Evolutionary conservation across 2,888 invertebrate genomes (phyloP).

Genomic region (Ommatoiulus sabulosus): DNA sequence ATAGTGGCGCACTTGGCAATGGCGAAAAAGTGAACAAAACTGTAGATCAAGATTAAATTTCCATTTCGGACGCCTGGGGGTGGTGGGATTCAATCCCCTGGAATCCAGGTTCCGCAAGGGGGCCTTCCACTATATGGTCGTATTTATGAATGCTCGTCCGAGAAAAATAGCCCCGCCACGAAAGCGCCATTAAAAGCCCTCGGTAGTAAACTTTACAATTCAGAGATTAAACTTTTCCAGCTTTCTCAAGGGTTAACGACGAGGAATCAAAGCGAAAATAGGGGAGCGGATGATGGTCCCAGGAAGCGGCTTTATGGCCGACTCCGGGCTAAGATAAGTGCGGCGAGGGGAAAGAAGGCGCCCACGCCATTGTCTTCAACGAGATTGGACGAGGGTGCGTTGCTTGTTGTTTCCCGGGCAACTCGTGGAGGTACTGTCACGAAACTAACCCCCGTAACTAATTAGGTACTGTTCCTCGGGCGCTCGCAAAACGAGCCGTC

Average conservation of each 20-base stretch:
- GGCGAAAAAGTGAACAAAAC: conserved; percentile 40
- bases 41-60: conserved; percentile 46
- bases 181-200: conserved; percentile 34
- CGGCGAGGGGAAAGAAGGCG: not conserved
- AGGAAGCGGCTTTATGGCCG: conserved; percentile 33
- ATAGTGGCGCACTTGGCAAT: conserved; percentile 4
- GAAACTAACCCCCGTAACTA: not conserved
- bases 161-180: conserved; percentile 32
- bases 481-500: not conserved
- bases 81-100: not conserved
- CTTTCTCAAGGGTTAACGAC: conserved; percentile 38
- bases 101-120: not conserved
- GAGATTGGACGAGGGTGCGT: not conserved
- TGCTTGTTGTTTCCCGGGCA: not conserved
- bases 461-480: not conserved
- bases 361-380: not conserved
- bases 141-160: conserved; percentile 24
- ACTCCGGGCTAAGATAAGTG: not conserved
- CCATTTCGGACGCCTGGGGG: conserved; percentile 37
- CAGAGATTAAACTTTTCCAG: conserved; percentile 45
- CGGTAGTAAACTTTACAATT: conserved; percentile 46
- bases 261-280: conserved; percentile 9
- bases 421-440: not conserved
- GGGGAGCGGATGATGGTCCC: conserved; percentile 25
- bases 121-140: not conserved